These are phyloP conservation scores for Altica lythri DNA, from an alignment of 2,888 invertebrate genomes.

Conservation along the genomic window DNA sequence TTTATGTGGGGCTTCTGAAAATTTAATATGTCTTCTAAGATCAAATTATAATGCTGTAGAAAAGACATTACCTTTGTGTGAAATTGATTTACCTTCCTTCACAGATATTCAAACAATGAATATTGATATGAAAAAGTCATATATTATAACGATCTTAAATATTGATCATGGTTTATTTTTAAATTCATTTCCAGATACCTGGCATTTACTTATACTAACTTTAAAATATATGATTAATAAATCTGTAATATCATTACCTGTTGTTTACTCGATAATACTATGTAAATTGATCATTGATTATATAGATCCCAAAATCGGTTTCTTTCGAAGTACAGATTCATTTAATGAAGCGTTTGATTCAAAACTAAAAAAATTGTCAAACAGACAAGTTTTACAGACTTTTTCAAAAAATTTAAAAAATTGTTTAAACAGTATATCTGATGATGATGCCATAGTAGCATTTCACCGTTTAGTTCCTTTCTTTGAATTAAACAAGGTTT, in stretches of 20 bases:
- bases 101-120: constrained; percentile 48
- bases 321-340: constrained; percentile 55
- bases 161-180: constrained; percentile 56
- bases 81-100: constrained; percentile 50
- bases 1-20: constrained; percentile 37
- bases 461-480: constrained; percentile 63
- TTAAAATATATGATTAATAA: constrained; percentile 64
- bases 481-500: constrained; percentile 64
- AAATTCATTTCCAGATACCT: constrained; percentile 60
- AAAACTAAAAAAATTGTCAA: neutral
- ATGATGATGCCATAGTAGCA: constrained; percentile 64
- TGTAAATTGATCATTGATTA: constrained; percentile 63
- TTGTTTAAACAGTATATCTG: constrained; percentile 60
- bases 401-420: constrained; percentile 46
- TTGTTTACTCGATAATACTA: constrained; percentile 64
- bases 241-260: constrained; percentile 54
- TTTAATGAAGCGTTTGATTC: constrained; percentile 29
- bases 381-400: neutral
- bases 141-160: constrained; percentile 60
- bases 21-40: constrained; percentile 50
- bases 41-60: constrained; percentile 39
- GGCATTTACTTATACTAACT: constrained; percentile 64
- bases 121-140: constrained; percentile 44
- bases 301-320: constrained; percentile 64
- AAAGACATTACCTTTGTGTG: constrained; percentile 32